Evolutionary conservation across 2,113 vertebrate genomes (phyloP).

Genomic region (Datnioides undecimradiatus): DNA sequence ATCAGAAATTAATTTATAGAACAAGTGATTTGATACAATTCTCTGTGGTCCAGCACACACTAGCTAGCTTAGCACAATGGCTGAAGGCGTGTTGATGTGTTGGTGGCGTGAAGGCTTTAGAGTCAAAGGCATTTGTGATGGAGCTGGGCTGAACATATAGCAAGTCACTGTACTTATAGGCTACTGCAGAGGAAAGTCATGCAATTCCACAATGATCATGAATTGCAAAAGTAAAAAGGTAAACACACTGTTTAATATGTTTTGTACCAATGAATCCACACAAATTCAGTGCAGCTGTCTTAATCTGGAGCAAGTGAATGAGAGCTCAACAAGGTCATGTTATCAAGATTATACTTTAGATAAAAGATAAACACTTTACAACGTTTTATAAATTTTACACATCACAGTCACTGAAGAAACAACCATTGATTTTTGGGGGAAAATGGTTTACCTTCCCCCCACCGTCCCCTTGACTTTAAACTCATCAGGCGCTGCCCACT

Average conservation of each 20-base stretch:
- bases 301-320: no score
- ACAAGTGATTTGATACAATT: no score
- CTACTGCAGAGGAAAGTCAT: no score
- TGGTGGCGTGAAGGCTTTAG: not conserved
- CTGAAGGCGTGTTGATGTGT: not conserved
- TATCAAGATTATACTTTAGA: not conserved
- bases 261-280: not conserved
- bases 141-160: not conserved
- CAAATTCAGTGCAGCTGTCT: no score
- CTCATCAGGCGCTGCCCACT: conserved; percentile 25
- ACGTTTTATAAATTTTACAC: not conserved
- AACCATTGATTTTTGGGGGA: not conserved
- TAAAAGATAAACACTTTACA: not conserved
- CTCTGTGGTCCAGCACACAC: no score
- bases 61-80: no score
- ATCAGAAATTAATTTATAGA: no score
- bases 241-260: no score
- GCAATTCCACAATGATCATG: no score
- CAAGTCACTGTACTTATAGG: not conserved
- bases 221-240: no score
- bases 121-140: not conserved
- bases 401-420: not conserved
- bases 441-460: not conserved
- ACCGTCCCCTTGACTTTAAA: conserved; percentile 19
- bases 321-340: not conserved